Percentiles rank a stretch among this genome's conserved stretches.
phyloP scores from a whole-genome alignment of 2,888 invertebrate genomes.

The Eremobia ochroleuca region DNA sequence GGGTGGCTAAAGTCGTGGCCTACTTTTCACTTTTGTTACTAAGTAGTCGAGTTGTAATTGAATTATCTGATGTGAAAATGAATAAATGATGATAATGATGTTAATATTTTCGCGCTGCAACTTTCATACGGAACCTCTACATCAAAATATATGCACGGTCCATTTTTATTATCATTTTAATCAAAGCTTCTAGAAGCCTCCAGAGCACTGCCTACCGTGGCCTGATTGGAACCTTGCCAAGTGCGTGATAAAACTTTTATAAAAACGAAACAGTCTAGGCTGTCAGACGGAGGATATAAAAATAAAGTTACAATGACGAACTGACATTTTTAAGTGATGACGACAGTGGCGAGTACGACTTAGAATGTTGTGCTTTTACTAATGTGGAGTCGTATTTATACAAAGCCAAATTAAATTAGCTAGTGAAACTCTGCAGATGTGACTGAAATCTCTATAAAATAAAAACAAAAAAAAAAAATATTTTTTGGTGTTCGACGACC shows the following conservation, averaged over 20 bases:
- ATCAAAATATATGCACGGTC: slow-evolving; percentile 5
- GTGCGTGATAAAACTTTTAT: slow-evolving; percentile 47
- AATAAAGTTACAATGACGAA: slow-evolving; percentile 25
- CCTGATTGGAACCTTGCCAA: slow-evolving; percentile 63
- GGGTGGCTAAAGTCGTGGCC: too few species aligned
- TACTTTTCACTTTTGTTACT: too few species aligned
- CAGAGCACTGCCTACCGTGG: slow-evolving; percentile 41
- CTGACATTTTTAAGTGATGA: slow-evolving; percentile 23
- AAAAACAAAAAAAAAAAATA: neutral
- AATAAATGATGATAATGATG: neutral
- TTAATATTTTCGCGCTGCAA: neutral
- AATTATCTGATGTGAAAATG: too few species aligned
- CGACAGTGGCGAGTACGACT: neutral
- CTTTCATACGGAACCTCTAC: neutral
- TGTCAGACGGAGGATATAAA: slow-evolving; percentile 16
- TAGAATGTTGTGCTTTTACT: neutral
- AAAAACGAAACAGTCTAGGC: slow-evolving; percentile 32
- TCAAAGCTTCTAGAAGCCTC: slow-evolving; percentile 47
- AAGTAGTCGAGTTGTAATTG: too few species aligned
- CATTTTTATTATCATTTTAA: slow-evolving; percentile 37
- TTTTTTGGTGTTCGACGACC: neutral
- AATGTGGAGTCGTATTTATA: neutral
- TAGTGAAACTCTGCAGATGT: neutral
- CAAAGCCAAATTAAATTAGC: too few species aligned
- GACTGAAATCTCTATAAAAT: too few species aligned